phyloP scores from a whole-genome alignment of 2,888 invertebrate species.

The Falcaria lacertinaria region DNA sequence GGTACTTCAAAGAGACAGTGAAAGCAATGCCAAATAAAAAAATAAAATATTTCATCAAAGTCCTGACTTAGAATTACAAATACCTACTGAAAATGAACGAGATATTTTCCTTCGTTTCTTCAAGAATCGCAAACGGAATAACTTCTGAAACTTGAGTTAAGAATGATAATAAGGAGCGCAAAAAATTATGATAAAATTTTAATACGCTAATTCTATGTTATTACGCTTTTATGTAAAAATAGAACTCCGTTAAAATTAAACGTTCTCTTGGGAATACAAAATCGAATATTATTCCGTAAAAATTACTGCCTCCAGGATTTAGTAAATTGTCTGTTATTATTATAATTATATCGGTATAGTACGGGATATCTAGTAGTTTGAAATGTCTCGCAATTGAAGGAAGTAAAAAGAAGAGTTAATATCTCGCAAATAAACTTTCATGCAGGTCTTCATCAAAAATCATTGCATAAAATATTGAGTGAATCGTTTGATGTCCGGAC shows the following conservation, averaged over 20 bases:
- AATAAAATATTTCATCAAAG: neutral
- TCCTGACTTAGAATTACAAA: conserved; percentile 1
- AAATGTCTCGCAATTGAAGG: too few relatives aligned
- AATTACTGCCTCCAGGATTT: neutral
- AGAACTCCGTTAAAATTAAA: neutral
- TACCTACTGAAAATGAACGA: neutral
- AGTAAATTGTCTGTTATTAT: neutral
- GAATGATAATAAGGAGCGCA: conserved; percentile 1
- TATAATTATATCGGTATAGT: too few relatives aligned
- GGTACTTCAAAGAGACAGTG: neutral
- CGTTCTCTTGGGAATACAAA: neutral
- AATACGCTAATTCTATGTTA: neutral
- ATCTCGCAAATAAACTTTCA: too few relatives aligned
- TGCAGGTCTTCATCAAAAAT: too few relatives aligned
- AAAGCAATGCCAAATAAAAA: neutral
- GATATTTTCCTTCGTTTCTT: neutral
- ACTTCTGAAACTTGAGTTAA: conserved; percentile 2
- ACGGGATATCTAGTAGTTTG: too few relatives aligned
- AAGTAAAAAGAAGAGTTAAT: too few relatives aligned
- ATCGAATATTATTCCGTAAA: neutral
- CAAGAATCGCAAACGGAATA: conserved; percentile 1
- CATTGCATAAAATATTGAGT: too few relatives aligned
- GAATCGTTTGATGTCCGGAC: too few relatives aligned
- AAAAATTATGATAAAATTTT: conserved; percentile 1
- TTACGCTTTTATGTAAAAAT: neutral